Percentiles rank a stretch among this genome's conserved stretches.
Conservation (phyloP, 2,113 vertebrate species). For the Python bivittatus region DNA sequence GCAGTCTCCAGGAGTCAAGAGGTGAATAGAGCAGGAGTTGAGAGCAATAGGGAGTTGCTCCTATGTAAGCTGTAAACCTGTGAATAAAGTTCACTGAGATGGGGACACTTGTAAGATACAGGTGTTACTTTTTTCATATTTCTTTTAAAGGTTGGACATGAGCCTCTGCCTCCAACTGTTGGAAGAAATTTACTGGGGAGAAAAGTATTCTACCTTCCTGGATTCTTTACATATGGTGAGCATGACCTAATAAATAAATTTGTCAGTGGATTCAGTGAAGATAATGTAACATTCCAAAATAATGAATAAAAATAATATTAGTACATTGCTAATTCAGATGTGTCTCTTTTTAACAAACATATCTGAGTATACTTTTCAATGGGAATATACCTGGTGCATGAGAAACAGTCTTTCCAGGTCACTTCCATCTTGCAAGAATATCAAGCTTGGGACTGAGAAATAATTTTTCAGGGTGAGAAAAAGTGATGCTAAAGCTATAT, state of each 20-base stretch:
- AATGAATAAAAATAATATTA: neutral
- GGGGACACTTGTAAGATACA: neutral
- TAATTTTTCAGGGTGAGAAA: neutral
- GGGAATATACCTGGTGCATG: neutral
- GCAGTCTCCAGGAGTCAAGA: neutral
- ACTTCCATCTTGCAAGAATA: neutral
- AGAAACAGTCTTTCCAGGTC: neutral
- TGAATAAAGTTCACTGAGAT: neutral
- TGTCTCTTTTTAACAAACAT: neutral
- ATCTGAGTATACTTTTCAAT: neutral
- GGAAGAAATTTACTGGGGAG: slow-evolving; percentile 87
- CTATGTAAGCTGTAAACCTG: neutral
- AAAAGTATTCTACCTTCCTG: slow-evolving; percentile 85
- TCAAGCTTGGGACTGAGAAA: neutral
- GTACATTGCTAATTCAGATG: neutral
- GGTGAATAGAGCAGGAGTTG: neutral
- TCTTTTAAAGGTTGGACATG: slow-evolving; percentile 84
- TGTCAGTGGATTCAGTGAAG: neutral
- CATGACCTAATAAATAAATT: neutral
- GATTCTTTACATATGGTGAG: slow-evolving; percentile 91
- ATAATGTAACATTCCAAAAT: neutral
- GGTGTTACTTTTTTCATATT: neutral
- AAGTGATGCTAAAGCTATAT: neutral
- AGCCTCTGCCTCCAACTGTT: slow-evolving; percentile 82
- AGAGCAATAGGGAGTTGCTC: neutral